Conservation (phyloP, 2,797 vertebrate genomes). For the Sebastes trivittatus region DNA sequence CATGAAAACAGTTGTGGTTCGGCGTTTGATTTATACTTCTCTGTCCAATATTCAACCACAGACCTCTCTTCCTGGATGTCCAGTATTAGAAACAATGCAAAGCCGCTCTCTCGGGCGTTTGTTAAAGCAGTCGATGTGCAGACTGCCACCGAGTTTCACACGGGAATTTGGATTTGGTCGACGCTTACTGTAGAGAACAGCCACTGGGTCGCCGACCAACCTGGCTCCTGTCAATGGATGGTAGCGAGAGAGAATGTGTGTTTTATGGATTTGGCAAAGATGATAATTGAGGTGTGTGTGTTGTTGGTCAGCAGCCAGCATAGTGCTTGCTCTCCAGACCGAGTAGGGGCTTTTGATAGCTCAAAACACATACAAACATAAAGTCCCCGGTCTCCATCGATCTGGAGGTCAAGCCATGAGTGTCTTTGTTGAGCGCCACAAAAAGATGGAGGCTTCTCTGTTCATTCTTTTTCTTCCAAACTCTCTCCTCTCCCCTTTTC, state of each 20-base stretch:
- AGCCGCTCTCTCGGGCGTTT: conserved; percentile 13
- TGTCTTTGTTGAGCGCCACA: conserved; percentile 43
- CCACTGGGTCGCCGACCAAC: conserved; percentile 50
- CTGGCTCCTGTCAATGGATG: conserved; percentile 44
- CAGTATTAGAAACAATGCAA: conserved; percentile 24
- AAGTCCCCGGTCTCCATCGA: conserved; percentile 33
- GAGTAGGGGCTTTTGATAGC: conserved; percentile 31
- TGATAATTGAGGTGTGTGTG: conserved; percentile 64
- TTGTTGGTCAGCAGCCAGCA: conserved; percentile 49
- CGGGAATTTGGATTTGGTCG: conserved; percentile 51
- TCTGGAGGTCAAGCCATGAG: conserved; percentile 52
- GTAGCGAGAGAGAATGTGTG: conserved; percentile 55
- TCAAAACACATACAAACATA: conserved; percentile 49
- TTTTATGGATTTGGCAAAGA: conserved; percentile 73
- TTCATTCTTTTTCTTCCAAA: conserved; percentile 1
- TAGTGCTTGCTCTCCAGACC: conserved; percentile 56
- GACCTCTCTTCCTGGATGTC: not conserved
- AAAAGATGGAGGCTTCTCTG: conserved; percentile 22
- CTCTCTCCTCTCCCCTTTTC: not conserved
- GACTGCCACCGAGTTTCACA: conserved; percentile 45
- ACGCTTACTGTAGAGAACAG: conserved; percentile 48
- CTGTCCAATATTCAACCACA: conserved; percentile 7
- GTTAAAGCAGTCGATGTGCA: conserved; percentile 21
- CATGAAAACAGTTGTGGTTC: not conserved
- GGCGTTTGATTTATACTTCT: not conserved